A percentile compares a stretch with the other conserved stretches of the same genome.
Conservation (phyloP, 2,888 invertebrate species). For the Synergus japonicus region DNA sequence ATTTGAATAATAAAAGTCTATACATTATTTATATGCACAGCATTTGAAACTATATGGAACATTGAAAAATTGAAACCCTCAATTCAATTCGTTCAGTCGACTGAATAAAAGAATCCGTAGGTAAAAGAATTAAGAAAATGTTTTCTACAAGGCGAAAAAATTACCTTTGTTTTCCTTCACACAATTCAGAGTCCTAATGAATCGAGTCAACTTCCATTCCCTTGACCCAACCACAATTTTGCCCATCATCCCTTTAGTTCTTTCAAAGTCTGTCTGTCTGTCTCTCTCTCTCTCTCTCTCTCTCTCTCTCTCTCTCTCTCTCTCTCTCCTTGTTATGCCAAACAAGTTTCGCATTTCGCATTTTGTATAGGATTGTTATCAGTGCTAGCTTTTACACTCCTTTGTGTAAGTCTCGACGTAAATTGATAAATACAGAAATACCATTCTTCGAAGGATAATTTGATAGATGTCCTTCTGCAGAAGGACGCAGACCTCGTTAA, state of each 20-base stretch:
- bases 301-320: not conserved
- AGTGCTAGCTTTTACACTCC: not conserved
- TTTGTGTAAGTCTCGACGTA: not conserved
- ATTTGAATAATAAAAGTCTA: constrained; percentile 1
- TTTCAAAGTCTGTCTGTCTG: not conserved
- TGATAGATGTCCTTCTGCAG: constrained; percentile 1
- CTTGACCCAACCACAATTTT: not conserved
- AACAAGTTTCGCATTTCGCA: constrained; percentile 20
- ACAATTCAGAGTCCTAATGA: constrained; percentile 11
- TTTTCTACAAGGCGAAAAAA: not conserved
- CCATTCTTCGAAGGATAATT: not conserved
- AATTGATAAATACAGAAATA: constrained; percentile 17
- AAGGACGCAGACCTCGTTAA: not conserved
- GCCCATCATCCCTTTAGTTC: not conserved
- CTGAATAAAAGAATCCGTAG: constrained; percentile 1
- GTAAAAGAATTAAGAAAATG: not conserved
- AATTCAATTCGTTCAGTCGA: constrained; percentile 13
- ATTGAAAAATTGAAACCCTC: too few species aligned
- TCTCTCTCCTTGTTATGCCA: constrained; percentile 23
- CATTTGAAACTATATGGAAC: not conserved
- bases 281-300: not conserved
- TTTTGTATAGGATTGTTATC: constrained; percentile 15
- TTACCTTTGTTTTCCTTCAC: constrained; percentile 12
- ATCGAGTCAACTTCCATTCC: constrained; percentile 2
- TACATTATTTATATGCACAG: not conserved